Percentiles rank a stretch among this genome's conserved stretches.
Conservation (phyloP, 2,888 invertebrate species). For the Scelioninae gen. 1 region DNA sequence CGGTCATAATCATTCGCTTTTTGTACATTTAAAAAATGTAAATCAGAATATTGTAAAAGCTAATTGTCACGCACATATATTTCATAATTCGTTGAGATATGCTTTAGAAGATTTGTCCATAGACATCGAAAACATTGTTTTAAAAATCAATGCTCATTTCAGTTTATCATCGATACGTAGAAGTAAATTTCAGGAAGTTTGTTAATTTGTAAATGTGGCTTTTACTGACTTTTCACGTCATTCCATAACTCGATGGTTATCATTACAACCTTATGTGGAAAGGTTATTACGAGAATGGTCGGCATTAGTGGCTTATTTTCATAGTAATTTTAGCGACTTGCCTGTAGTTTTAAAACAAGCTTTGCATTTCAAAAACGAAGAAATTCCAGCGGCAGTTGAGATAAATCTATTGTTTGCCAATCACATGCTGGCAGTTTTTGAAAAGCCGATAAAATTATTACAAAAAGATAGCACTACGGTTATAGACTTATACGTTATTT, state of each 20-base stretch:
- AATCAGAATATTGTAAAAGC: slow-evolving; percentile 8
- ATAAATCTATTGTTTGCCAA: neutral
- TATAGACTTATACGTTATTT: neutral
- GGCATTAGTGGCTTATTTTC: neutral
- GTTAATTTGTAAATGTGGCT: neutral
- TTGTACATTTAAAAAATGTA: no score
- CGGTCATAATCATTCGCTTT: no score
- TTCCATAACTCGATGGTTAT: slow-evolving; percentile 1
- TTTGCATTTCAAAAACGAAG: neutral
- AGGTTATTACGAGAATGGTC: slow-evolving; percentile 2
- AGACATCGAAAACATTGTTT: slow-evolving; percentile 1
- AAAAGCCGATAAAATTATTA: slow-evolving; percentile 1
- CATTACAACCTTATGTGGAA: slow-evolving; percentile 2
- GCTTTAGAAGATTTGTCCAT: neutral
- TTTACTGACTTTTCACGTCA: slow-evolving; percentile 4
- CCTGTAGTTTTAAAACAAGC: neutral
- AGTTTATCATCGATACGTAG: neutral
- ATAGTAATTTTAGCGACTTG: neutral
- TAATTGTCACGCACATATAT: slow-evolving; percentile 4
- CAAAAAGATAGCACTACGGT: slow-evolving; percentile 1
- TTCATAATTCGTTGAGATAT: neutral
- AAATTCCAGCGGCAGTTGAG: neutral
- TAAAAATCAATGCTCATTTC: slow-evolving; percentile 2
- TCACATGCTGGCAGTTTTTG: slow-evolving; percentile 2
- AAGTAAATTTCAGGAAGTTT: neutral